Conservation (phyloP, 2,888 invertebrate species). For the Lamellibrachia columna region DNA sequence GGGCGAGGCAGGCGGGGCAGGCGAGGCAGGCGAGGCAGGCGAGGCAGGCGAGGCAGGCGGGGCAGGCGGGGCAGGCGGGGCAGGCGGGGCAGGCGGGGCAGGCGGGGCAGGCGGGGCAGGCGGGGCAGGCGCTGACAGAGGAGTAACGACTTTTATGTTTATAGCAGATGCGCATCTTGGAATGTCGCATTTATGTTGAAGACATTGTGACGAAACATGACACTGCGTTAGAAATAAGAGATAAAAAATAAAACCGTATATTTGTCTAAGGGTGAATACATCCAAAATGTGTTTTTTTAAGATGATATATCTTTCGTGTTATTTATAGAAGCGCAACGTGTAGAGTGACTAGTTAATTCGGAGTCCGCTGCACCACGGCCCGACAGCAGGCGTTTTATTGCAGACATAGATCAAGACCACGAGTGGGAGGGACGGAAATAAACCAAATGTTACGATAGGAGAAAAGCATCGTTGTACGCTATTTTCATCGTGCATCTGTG, state of each 20-base stretch:
- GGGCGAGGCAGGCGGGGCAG: too few relatives aligned
- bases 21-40: too few relatives aligned
- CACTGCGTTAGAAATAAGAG: neutral
- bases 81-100: too few relatives aligned
- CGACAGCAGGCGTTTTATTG: neutral
- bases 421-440: too few relatives aligned
- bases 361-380: neutral
- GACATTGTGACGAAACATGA: neutral
- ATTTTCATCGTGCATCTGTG: neutral
- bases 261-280: neutral
- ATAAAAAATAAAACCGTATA: neutral
- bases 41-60: too few relatives aligned
- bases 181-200: neutral
- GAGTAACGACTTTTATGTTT: neutral
- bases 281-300: constrained; percentile 1
- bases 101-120: too few relatives aligned
- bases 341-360: neutral
- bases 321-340: neutral
- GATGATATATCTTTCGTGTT: neutral
- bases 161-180: neutral
- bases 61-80: too few relatives aligned
- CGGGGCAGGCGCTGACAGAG: neutral
- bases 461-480: too few relatives aligned
- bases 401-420: neutral
- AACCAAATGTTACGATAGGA: too few relatives aligned